Evolutionary conservation across 2,797 vertebrate genomes (phyloP).

Genomic region (Amphiprion clarkii): DNA sequence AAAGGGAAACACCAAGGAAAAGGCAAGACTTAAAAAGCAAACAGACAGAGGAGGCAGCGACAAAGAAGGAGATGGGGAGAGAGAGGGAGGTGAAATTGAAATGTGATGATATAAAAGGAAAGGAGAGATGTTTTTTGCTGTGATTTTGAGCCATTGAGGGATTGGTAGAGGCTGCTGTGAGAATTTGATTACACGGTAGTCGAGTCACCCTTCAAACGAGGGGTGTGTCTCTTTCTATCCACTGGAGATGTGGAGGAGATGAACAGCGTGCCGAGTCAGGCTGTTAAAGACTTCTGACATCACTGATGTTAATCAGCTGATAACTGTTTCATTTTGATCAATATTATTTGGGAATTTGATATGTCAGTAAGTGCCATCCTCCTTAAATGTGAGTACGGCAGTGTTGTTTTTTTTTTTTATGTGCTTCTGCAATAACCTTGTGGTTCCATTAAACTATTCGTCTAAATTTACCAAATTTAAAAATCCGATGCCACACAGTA

Average conservation of each 20-base stretch:
- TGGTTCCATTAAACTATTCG: too few relatives aligned
- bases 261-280: conserved; percentile 24
- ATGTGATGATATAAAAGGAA: conserved; percentile 61
- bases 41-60: conserved; percentile 49
- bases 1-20: conserved; percentile 56
- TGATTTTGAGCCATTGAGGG: conserved; percentile 42
- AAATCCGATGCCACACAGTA: too few relatives aligned
- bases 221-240: conserved; percentile 35
- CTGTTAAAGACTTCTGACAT: conserved; percentile 22
- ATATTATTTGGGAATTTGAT: neutral
- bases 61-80: conserved; percentile 53
- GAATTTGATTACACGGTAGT: conserved; percentile 40
- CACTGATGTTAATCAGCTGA: neutral
- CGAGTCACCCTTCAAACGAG: conserved; percentile 31
- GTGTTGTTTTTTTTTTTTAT: too few relatives aligned
- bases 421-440: too few relatives aligned
- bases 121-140: conserved; percentile 8
- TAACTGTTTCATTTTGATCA: rapidly evolving
- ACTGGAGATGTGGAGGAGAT: conserved; percentile 13
- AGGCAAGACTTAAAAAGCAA: conserved; percentile 62
- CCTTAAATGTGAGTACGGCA: too few relatives aligned
- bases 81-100: conserved; percentile 73
- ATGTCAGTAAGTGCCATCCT: too few relatives aligned
- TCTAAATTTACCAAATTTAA: too few relatives aligned
- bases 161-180: conserved; percentile 28